Evolutionary conservation across 2,113 vertebrate species (phyloP).

Genomic region (Sturnus vulgaris): DNA sequence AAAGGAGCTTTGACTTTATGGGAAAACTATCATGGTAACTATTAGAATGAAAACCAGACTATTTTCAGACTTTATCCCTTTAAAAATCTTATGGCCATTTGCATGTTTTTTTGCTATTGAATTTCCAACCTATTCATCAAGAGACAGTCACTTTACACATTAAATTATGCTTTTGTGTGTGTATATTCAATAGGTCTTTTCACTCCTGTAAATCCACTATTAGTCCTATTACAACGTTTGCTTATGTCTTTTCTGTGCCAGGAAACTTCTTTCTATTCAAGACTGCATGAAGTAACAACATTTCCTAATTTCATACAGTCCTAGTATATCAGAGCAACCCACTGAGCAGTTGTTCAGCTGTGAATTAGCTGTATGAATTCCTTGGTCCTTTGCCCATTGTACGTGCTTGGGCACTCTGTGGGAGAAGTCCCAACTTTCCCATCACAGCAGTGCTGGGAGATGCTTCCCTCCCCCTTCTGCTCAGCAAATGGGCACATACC

Average conservation of each 20-base stretch:
- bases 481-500: background rate
- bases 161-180: constrained; percentile 31
- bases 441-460: background rate
- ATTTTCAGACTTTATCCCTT: constrained; percentile 29
- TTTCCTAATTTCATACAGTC: constrained; percentile 36
- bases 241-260: constrained; percentile 14
- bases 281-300: background rate
- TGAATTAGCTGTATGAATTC: background rate
- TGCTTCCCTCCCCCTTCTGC: background rate
- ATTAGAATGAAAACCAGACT: constrained; percentile 11
- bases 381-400: background rate
- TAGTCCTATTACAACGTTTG: constrained; percentile 21
- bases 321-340: background rate
- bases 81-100: constrained; percentile 33
- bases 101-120: constrained; percentile 3
- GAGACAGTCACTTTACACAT: constrained; percentile 5
- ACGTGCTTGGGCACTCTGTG: background rate
- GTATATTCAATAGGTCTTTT: constrained; percentile 27
- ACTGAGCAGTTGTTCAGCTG: constrained; percentile 18
- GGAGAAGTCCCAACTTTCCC: background rate
- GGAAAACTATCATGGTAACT: background rate
- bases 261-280: constrained; percentile 43
- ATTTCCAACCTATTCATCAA: constrained; percentile 40
- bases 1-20: constrained; percentile 28
- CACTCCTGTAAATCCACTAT: constrained; percentile 6